Conservation (phyloP, 2,888 invertebrate species). For the Hydroisotoma schaefferi region DNA sequence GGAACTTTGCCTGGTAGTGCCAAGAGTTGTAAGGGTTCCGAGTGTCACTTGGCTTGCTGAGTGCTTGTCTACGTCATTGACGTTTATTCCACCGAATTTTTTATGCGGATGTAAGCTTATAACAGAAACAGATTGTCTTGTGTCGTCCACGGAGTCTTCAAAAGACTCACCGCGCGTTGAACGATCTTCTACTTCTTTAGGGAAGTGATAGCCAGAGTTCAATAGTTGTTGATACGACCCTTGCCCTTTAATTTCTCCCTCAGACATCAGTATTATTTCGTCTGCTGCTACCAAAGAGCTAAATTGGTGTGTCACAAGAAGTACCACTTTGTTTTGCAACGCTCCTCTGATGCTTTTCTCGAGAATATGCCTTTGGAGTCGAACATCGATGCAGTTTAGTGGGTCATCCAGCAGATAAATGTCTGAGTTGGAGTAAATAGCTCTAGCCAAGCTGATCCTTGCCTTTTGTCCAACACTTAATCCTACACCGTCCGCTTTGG, state of each 20-base stretch:
- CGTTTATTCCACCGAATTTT: too few relatives aligned
- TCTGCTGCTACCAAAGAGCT: conserved; percentile 35
- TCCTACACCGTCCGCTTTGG: conserved; percentile 55
- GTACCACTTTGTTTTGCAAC: conserved; percentile 23
- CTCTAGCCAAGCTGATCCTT: conserved; percentile 54
- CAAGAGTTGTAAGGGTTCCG: too few relatives aligned
- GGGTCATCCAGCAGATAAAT: conserved; percentile 43
- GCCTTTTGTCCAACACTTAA: conserved; percentile 56
- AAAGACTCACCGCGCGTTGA: too few relatives aligned
- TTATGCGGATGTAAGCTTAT: too few relatives aligned
- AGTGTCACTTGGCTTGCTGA: too few relatives aligned
- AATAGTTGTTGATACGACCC: conserved; percentile 21
- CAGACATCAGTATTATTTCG: conserved; percentile 21
- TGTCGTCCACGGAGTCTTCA: too few relatives aligned
- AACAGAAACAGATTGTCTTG: too few relatives aligned
- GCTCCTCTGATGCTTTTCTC: conserved; percentile 34
- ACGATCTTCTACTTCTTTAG: conserved; percentile 9
- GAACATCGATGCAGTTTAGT: conserved; percentile 35
- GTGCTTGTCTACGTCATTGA: too few relatives aligned
- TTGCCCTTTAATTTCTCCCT: conserved; percentile 22
- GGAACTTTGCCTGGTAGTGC: too few relatives aligned
- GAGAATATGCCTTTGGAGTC: conserved; percentile 30
- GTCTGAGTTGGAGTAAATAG: conserved; percentile 39
- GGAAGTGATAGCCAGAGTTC: conserved; percentile 13
- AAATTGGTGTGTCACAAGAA: conserved; percentile 42